A percentile compares a stretch with the other conserved stretches of the same genome.
These are phyloP conservation scores for Masnerella sp. DNA, from an alignment of 2,888 invertebrate genomes.

Conservation along the genomic window DNA sequence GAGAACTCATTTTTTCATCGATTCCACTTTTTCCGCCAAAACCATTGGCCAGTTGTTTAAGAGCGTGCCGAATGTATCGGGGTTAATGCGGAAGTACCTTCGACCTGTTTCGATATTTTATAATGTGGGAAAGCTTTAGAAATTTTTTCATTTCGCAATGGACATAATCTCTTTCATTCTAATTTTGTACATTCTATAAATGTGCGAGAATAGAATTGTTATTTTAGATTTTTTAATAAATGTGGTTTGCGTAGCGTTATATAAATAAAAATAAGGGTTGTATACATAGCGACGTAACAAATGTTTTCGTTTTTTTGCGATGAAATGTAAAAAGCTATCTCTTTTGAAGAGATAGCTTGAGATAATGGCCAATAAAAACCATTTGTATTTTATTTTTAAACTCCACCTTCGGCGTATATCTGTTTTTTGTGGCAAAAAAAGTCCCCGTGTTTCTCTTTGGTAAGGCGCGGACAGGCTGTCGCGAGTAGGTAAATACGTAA, in stretches of 20 bases:
- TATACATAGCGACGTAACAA: too few species aligned
- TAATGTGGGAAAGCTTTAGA: not conserved
- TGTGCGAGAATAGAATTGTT: too few species aligned
- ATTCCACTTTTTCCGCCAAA: slow-evolving; percentile 20
- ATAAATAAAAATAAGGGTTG: too few species aligned
- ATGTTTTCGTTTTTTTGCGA: too few species aligned
- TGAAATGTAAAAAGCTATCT: too few species aligned
- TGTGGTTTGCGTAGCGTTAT: too few species aligned
- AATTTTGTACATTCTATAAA: too few species aligned
- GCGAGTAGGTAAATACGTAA: slow-evolving; percentile 14
- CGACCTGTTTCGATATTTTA: not conserved
- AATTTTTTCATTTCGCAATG: not conserved
- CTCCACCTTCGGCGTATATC: too few species aligned
- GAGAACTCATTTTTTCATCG: slow-evolving; percentile 27
- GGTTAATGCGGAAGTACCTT: slow-evolving; percentile 25
- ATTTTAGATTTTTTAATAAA: too few species aligned
- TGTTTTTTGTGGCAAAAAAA: not conserved
- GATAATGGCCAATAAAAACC: too few species aligned
- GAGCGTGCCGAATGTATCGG: slow-evolving; percentile 12
- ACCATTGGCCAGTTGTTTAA: slow-evolving; percentile 33
- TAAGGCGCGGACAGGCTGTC: slow-evolving; percentile 9
- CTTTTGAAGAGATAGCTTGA: too few species aligned
- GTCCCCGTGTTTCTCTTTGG: not conserved
- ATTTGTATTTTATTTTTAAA: not conserved
- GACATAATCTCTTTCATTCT: not conserved